Evolutionary conservation across 2,113 vertebrate genomes (phyloP).

Genomic region (Protobothrops flavoviridis): DNA sequence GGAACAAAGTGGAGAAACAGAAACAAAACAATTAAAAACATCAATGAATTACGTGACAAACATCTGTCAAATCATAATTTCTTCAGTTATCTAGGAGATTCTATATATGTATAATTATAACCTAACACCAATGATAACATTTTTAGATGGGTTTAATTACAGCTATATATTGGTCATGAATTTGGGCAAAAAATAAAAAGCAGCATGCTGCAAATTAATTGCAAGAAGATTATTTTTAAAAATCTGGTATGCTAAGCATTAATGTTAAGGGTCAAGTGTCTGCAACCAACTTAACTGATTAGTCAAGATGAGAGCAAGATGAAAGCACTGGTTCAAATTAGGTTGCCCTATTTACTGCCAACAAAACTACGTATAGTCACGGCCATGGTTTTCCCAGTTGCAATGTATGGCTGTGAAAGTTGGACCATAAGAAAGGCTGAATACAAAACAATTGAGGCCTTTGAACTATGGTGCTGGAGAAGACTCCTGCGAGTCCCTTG

Average conservation of each 20-base stretch:
- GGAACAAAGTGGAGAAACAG: background rate
- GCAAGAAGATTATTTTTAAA: background rate
- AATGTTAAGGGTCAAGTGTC: background rate
- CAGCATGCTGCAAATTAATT: background rate
- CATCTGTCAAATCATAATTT: background rate
- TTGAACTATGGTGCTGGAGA: no score
- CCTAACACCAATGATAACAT: background rate
- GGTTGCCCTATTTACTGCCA: background rate
- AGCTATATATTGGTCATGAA: background rate
- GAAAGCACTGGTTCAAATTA: background rate
- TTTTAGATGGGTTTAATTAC: background rate
- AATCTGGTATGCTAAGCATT: background rate
- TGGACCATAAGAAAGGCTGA: no score
- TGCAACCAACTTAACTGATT: background rate
- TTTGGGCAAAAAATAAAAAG: background rate
- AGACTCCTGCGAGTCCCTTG: no score
- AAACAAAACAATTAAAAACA: background rate
- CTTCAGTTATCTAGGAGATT: background rate
- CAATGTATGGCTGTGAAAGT: no score
- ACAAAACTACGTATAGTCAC: no score
- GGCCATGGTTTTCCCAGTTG: no score
- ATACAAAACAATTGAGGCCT: no score
- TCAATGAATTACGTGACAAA: background rate
- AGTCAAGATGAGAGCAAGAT: background rate
- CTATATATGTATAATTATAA: background rate